phyloP scores from a whole-genome alignment of 2,888 invertebrate genomes.

The Apomyelois bistriatella region DNA sequence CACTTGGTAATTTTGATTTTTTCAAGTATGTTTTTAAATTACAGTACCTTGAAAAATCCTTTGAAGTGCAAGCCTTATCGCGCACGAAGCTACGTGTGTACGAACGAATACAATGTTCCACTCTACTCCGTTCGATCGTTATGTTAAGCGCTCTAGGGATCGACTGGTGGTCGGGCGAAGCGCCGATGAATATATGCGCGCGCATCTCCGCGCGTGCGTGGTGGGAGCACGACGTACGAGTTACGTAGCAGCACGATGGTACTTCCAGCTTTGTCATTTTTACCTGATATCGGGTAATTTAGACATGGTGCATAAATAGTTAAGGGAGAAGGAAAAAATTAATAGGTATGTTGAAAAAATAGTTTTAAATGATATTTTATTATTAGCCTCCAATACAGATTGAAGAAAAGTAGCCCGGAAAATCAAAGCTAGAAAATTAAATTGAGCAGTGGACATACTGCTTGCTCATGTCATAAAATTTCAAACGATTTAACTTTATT shows the following conservation, averaged over 20 bases:
- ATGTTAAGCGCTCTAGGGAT: conserved; percentile 50
- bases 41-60: conserved; percentile 45
- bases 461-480: no score
- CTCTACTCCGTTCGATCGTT: conserved; percentile 42
- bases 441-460: no score
- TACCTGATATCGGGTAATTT: background rate
- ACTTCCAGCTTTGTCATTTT: background rate
- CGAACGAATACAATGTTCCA: conserved; percentile 27
- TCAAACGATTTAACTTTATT: no score
- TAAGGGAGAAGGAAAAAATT: background rate
- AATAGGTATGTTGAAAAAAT: no score
- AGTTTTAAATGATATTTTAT: no score
- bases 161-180: conserved; percentile 61
- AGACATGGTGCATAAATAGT: background rate
- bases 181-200: conserved; percentile 69
- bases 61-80: conserved; percentile 30
- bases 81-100: conserved; percentile 39
- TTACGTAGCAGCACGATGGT: conserved; percentile 19
- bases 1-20: conserved; percentile 4
- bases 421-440: no score
- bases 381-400: no score
- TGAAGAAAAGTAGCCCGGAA: no score
- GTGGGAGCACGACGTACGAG: conserved; percentile 47
- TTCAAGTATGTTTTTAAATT: conserved; percentile 13
- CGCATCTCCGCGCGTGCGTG: conserved; percentile 71